Evolutionary conservation across 2,113 vertebrate genomes (phyloP).

Genomic region (Oreamnos americanus): DNA sequence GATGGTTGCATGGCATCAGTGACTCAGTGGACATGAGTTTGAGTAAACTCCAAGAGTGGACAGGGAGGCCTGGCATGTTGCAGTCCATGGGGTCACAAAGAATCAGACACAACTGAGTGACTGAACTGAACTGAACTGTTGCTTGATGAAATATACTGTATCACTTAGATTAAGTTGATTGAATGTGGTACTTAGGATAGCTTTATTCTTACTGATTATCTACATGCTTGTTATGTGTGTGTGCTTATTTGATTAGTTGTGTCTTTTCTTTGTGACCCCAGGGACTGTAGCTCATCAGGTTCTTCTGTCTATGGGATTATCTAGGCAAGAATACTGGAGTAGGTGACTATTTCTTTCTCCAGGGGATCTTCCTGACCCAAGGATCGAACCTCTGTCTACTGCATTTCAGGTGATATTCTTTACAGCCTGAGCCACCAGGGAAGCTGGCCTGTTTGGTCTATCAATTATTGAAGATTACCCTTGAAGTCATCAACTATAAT

Average conservation of each 20-base stretch:
- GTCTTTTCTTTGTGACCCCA: neutral
- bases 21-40: neutral
- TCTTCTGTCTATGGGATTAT: neutral
- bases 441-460: neutral
- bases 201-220: neutral
- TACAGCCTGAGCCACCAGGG: neutral
- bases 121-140: neutral
- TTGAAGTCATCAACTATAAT: neutral
- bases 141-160: neutral
- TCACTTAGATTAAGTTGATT: neutral
- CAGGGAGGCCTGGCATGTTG: neutral
- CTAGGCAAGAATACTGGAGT: neutral
- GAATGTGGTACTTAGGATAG: neutral
- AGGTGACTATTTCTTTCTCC: neutral
- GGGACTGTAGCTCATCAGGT: neutral
- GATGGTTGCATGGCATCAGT: too few species aligned
- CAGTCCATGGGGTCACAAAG: too few species aligned
- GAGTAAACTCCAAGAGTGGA: neutral
- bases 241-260: neutral
- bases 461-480: neutral
- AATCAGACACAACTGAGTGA: neutral
- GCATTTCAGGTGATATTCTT: neutral
- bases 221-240: neutral
- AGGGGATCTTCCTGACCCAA: neutral
- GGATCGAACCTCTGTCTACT: neutral